Evolutionary conservation across 2,888 invertebrate genomes (phyloP).

Genomic region (Mythimna vitellina): DNA sequence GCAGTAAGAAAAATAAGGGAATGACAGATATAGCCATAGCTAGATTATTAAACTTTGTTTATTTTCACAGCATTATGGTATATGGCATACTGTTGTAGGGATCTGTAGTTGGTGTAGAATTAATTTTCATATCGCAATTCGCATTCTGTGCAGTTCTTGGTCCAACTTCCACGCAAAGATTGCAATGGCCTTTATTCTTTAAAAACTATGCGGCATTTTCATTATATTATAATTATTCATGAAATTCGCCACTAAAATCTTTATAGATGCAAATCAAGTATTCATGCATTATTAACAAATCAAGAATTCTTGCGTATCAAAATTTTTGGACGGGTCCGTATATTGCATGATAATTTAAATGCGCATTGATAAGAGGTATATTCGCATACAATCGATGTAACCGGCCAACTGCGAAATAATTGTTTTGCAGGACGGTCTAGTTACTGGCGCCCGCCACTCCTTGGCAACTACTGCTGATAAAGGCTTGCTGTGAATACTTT

Average conservation of each 20-base stretch:
- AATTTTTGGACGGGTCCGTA: constrained; percentile 12
- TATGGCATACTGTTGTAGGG: no score
- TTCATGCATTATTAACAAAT: constrained; percentile 24
- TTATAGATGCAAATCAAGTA: constrained; percentile 12
- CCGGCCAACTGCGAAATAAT: constrained; percentile 12
- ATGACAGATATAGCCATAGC: no score
- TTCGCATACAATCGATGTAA: constrained; percentile 16
- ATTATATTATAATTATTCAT: not conserved
- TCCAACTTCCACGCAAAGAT: no score
- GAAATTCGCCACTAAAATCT: not conserved
- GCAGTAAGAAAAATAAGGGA: no score
- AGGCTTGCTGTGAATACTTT: not conserved
- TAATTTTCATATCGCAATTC: no score
- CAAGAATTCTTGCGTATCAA: constrained; percentile 18
- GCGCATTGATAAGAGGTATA: not conserved
- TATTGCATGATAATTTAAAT: constrained; percentile 11
- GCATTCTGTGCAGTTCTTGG: no score
- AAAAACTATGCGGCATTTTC: not conserved
- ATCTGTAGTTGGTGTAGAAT: no score
- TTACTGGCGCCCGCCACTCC: not conserved
- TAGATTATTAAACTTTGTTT: no score
- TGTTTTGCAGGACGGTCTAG: not conserved
- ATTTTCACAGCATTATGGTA: no score
- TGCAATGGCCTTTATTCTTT: not conserved
- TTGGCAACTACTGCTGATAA: not conserved